Base-by-base conservation (phyloP, 2,888 invertebrate species). In the Periphyllus acericola region DNA sequence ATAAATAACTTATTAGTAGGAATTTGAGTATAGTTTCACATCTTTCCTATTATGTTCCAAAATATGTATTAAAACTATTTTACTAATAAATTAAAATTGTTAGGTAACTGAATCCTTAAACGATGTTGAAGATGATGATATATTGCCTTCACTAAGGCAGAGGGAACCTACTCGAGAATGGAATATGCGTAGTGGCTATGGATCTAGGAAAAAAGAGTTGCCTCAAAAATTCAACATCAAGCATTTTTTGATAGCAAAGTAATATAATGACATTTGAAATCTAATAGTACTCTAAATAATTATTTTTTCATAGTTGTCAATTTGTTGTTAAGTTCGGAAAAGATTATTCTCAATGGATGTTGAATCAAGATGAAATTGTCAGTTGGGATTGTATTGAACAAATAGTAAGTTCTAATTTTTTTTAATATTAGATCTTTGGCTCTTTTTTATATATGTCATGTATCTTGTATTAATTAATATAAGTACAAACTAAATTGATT, bases 211-310 rank as follows among this genome's bases (percentile, higher is more conserved):
- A 75, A 81, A 40, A 87, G 87, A 80, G 46, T 74, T 74, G n/a
- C 66, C 40, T n/a, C 95, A 95, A 90, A 96, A 95, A 91, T 97
- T 96, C 92, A 97, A 96, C 92, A 98, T 98, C 92, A 98, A 98
- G 91, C 95, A 97, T 91, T 99, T 96, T 92, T 92, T 99, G 89
- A 97, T 98, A 92, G 98, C 98, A 89, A 97, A 97, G 97, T 98
- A 93, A 93, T 94, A 91, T 78, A 55, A 74, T 72, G 19, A 21
- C 2, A 46, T 34, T 55, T 55, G 3, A 72, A 55, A 68, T 21
- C 14, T 21, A 66, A 87, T 46, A 55, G 52, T n/a, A n/a, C 9
- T 19, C 71, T n/a, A n/a, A 81, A n/a, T 79, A 14, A 81, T 89
- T 89, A 71, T 89, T 74, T 82, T 36, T 72, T 71, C 36, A 32